Evolutionary conservation across 2,113 vertebrate genomes (phyloP), one percentile per base, ranked within the genome.

Genomic region (Phyllopteryx taeniolatus): DNA sequence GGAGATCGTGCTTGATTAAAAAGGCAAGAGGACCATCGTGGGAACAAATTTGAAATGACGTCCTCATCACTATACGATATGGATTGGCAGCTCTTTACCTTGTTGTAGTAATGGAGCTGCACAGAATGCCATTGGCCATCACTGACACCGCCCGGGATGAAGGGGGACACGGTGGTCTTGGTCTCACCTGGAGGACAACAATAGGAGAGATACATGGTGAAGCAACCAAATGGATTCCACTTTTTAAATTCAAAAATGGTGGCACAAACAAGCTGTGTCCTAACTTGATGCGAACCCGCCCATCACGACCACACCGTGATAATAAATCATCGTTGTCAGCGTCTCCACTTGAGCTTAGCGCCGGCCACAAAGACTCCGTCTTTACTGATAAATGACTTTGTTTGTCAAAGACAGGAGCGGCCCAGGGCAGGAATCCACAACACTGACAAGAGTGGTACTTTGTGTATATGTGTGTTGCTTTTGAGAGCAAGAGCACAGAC

Each of bases 81-180:
- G 53, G 8, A 15, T 22, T 22, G 74, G 27, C 0, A 10, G 5
- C 65, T 79, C 27, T 85, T 92, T 95, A 99, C 98, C 95, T 97
- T 99, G 81, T 99, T 99, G 91, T 98, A 98, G 92, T 99, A 99
- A 74, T 95, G 96, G 75, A 98, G 94, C 88, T 95, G 95, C 43
- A 99, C 95, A 0, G 94, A 95, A 79, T 99, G 98, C 98, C 98
- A 99, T 69, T 93, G 95, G 56, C 97, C 96, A 0, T 98, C 96
- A 0, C 98, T 99, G 79, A 99, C 96, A 1, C 98, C 98, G 0
- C 96, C 95, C 0, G 70, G 90, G 42, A 98, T 73, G 8, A 94
- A 94, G 0, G 98, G 96, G 0, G 95, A 89, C 84, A 98, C 98
- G 0, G 91, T 97, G 0, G 98, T 98, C 19, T 92, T 96, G 3